phyloP scores from a whole-genome alignment of 2,113 vertebrate species.

The Notothenia rossii region DNA sequence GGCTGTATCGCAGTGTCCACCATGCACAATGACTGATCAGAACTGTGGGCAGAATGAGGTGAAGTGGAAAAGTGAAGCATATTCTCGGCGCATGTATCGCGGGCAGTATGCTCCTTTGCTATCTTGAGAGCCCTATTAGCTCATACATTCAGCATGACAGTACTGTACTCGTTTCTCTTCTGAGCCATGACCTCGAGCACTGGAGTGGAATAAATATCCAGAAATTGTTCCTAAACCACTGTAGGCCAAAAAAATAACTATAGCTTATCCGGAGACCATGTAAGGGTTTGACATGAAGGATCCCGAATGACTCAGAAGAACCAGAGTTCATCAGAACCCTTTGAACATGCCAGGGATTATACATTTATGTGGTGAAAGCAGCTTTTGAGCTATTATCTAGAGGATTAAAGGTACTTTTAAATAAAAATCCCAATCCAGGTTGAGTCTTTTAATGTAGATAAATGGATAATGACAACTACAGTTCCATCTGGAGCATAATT shows the following conservation, averaged over 20 bases:
- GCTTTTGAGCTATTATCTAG: not conserved
- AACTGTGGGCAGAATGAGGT: slow-evolving; percentile 34
- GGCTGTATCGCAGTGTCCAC: slow-evolving; percentile 20
- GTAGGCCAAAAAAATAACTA: slow-evolving; percentile 32
- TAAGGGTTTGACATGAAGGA: slow-evolving; percentile 1
- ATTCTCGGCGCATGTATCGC: slow-evolving; percentile 35
- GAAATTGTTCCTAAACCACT: slow-evolving; percentile 41
- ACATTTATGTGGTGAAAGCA: not conserved
- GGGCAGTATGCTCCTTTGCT: slow-evolving; percentile 31
- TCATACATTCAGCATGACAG: slow-evolving; percentile 50
- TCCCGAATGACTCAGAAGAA: slow-evolving; percentile 20
- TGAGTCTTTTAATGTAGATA: slow-evolving; percentile 13
- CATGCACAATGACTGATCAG: slow-evolving; percentile 57
- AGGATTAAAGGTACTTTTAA: slow-evolving; percentile 5
- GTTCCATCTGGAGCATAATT: slow-evolving; percentile 25
- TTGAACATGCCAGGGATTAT: not conserved
- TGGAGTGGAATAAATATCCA: slow-evolving; percentile 51
- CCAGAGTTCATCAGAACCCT: slow-evolving; percentile 1
- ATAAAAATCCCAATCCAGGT: slow-evolving; percentile 1
- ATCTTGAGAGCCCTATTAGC: slow-evolving; percentile 49
- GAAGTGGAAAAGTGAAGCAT: slow-evolving; percentile 40
- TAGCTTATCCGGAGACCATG: not conserved
- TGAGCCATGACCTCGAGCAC: slow-evolving; percentile 40
- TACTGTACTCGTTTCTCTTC: slow-evolving; percentile 29
- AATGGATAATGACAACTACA: slow-evolving; percentile 14